Percentiles rank a stretch among this genome's conserved stretches.
Evolutionary conservation across 2,113 vertebrate species (phyloP).

Genomic region (Pogona vitticeps): DNA sequence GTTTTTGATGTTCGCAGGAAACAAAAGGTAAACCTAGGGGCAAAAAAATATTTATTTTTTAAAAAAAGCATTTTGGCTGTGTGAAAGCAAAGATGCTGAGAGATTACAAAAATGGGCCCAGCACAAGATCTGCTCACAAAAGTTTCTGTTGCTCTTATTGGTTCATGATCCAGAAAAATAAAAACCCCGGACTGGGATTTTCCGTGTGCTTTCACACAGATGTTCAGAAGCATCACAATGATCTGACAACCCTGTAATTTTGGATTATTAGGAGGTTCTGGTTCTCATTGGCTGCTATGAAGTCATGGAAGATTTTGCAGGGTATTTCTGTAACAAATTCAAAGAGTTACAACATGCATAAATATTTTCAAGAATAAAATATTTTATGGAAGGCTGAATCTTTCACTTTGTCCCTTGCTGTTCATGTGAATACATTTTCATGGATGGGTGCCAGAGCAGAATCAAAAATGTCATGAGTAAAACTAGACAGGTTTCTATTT

Average conservation of each 20-base stretch:
- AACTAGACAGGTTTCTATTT: background rate
- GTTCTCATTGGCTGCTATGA: background rate
- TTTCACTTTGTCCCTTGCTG: background rate
- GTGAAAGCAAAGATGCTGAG: too few relatives aligned
- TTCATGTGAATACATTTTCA: background rate
- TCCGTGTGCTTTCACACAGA: background rate
- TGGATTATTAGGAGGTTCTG: background rate
- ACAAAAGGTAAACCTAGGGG: too few relatives aligned
- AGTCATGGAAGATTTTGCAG: background rate
- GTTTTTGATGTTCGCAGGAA: too few relatives aligned
- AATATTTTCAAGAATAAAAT: background rate
- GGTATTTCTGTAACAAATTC: background rate
- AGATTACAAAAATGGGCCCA: too few relatives aligned
- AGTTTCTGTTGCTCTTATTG: background rate
- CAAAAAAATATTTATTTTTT: too few relatives aligned
- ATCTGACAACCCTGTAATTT: background rate
- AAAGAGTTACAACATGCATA: background rate
- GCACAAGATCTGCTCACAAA: background rate
- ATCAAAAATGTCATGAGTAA: constrained; percentile 15
- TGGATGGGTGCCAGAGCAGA: background rate
- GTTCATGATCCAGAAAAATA: background rate
- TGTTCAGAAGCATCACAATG: background rate
- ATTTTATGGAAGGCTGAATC: constrained; percentile 7
- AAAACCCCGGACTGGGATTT: background rate
- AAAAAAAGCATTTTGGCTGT: too few relatives aligned